Evolutionary conservation across 2,888 invertebrate genomes (phyloP).

Genomic region (Ptilodon capucinus): DNA sequence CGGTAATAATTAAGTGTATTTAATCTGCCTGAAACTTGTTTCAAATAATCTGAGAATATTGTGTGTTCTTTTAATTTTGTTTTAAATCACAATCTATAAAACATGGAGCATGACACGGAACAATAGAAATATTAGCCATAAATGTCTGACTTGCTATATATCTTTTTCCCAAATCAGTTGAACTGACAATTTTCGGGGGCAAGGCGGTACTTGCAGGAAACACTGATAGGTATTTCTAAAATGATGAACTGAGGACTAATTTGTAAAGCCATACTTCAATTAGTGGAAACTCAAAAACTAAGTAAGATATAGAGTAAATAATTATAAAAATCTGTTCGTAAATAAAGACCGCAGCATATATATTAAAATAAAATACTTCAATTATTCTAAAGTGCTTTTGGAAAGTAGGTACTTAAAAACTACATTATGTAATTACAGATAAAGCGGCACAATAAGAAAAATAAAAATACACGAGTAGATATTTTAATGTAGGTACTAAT

Average conservation of each 20-base stretch:
- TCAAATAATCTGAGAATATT: neutral
- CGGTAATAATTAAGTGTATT: too few species aligned
- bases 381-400: neutral
- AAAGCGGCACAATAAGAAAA: too few species aligned
- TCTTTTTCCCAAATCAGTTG: neutral
- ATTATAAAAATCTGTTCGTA: too few species aligned
- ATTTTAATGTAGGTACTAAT: too few species aligned
- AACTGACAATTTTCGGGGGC: too few species aligned
- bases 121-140: neutral
- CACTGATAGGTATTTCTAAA: neutral
- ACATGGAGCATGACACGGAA: neutral
- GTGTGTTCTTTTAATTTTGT: neutral
- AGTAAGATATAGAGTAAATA: too few species aligned
- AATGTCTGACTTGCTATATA: neutral
- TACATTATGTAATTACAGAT: neutral
- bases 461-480: too few species aligned
- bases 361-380: too few species aligned
- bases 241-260: neutral
- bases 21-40: too few species aligned
- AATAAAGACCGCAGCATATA: too few species aligned
- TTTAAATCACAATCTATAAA: neutral
- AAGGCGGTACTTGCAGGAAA: too few species aligned
- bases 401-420: neutral
- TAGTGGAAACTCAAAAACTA: too few species aligned
- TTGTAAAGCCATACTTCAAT: neutral